Evolutionary conservation across 2,113 vertebrate species (phyloP).

Genomic region (Boleophthalmus pectinirostris): DNA sequence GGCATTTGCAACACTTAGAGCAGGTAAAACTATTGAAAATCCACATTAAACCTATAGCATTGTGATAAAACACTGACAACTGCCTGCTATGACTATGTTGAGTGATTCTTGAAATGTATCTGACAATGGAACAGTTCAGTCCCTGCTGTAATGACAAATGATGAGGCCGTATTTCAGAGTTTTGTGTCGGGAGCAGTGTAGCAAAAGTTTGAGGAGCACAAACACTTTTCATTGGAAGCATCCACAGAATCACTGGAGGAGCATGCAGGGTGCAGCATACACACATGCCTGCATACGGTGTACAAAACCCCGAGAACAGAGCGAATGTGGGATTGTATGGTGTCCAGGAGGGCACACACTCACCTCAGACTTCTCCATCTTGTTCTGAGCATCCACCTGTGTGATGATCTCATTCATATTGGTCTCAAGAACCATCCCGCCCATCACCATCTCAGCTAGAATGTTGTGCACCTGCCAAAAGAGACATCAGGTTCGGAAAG

Average conservation of each 20-base stretch:
- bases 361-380: conserved; percentile 99
- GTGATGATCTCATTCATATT: conserved; percentile 99
- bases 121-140: conserved; percentile 31
- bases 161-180: conserved; percentile 27
- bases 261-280: conserved; percentile 75
- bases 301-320: conserved; percentile 44
- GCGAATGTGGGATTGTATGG: conserved; percentile 20
- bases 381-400: conserved; percentile 97
- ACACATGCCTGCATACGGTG: conserved; percentile 66
- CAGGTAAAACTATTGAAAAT: neutral
- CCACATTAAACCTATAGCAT: neutral
- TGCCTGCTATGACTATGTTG: conserved; percentile 17
- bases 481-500: neutral
- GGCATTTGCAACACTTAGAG: conserved; percentile 24
- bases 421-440: conserved; percentile 98
- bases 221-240: conserved; percentile 66
- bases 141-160: conserved; percentile 31
- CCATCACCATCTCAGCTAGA: conserved; percentile 99
- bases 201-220: conserved; percentile 55
- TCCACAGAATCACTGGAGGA: conserved; percentile 63
- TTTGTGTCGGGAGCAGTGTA: conserved; percentile 54
- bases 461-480: conserved; percentile 92
- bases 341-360: conserved; percentile 52
- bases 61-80: conserved; percentile 19
- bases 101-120: conserved; percentile 37